Conservation (phyloP, 1,140 invertebrate genomes). For the Paracyclopina nana region DNA sequence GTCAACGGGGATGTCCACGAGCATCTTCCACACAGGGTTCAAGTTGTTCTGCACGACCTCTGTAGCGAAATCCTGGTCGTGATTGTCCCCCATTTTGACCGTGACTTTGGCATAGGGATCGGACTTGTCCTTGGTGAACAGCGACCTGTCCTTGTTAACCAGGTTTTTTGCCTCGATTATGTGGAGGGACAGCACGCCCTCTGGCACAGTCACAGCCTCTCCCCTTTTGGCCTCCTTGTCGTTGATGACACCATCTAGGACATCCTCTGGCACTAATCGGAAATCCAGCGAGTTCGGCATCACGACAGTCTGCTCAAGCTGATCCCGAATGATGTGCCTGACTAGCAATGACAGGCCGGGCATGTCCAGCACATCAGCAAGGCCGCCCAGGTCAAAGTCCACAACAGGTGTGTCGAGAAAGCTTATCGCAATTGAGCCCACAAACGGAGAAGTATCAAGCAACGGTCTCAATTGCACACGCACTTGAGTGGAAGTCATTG, state of each 20-base stretch:
- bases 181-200: conserved; percentile 1
- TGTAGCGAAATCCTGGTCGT: background rate
- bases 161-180: conserved; percentile 5
- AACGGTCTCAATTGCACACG: background rate
- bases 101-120: conserved; percentile 7
- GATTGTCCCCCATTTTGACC: background rate
- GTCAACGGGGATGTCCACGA: conserved; percentile 1
- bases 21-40: conserved; percentile 1
- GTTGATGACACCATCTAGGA: background rate
- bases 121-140: background rate
- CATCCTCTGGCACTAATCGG: background rate
- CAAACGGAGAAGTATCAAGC: conserved; percentile 4
- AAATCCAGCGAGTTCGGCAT: conserved; percentile 3
- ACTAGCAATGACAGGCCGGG: conserved; percentile 1
- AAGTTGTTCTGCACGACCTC: conserved; percentile 7
- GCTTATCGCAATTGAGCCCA: background rate
- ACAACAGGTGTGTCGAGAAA: conserved; percentile 11
- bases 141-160: conserved; percentile 2
- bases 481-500: background rate
- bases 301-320: conserved; percentile 1
- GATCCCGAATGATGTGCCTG: background rate
- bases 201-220: background rate
- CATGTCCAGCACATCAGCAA: background rate
- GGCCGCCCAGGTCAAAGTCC: conserved; percentile 7
- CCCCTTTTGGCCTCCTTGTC: background rate